A percentile compares a stretch with the other conserved stretches of the same genome.
Conservation (phyloP, 2,797 vertebrate species). For the Lacerta viridis region DNA sequence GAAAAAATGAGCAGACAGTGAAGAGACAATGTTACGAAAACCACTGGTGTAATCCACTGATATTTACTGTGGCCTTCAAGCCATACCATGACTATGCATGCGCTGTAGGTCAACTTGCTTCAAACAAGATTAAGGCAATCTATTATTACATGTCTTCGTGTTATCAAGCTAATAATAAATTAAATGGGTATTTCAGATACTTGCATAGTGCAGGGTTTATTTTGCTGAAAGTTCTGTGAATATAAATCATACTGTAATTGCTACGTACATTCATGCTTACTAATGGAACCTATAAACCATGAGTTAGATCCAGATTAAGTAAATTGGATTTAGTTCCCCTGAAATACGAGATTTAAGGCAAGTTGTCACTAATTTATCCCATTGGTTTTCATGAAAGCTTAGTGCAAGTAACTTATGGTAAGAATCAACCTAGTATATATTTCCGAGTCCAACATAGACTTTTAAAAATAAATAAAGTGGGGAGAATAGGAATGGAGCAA, state of each 20-base stretch:
- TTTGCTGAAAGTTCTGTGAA: neutral
- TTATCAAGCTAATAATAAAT: neutral
- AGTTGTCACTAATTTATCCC: neutral
- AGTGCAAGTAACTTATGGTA: neutral
- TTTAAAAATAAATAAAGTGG: neutral
- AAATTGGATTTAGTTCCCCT: neutral
- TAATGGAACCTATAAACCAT: neutral
- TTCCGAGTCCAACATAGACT: neutral
- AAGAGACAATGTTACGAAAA: constrained; percentile 6
- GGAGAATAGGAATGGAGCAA: neutral
- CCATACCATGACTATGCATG: neutral
- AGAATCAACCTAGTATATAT: too few species aligned
- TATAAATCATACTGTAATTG: neutral
- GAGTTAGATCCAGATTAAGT: neutral
- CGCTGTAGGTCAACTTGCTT: neutral
- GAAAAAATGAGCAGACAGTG: neutral
- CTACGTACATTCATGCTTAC: neutral
- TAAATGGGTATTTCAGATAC: neutral
- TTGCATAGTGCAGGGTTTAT: neutral
- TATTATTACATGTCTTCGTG: neutral
- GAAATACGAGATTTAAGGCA: neutral
- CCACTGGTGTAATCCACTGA: neutral
- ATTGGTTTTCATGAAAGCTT: neutral
- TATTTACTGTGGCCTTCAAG: neutral
- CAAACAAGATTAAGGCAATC: neutral